Conservation (phyloP, 2,113 vertebrate species). For the Hippocampus barbouri region DNA sequence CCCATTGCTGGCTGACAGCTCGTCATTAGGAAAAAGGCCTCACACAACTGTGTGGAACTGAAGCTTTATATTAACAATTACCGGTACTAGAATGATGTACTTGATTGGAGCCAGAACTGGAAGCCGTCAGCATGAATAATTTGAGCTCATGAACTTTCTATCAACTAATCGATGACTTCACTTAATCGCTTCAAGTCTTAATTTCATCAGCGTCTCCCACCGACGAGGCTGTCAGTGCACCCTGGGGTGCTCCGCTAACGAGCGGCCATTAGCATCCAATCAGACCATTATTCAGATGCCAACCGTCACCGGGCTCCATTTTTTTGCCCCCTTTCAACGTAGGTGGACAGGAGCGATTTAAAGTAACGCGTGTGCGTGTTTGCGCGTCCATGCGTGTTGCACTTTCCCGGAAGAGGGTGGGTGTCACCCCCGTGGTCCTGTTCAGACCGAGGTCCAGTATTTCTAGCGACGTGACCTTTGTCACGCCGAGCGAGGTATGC, state of each 20-base stretch:
- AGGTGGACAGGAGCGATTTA: slow-evolving; percentile 28
- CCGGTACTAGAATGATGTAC: background rate
- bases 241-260: slow-evolving; percentile 41
- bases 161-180: slow-evolving; percentile 24
- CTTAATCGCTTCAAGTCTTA: slow-evolving; percentile 30
- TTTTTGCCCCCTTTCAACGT: slow-evolving; percentile 29
- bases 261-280: slow-evolving; percentile 49
- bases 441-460: slow-evolving; percentile 24
- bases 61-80: background rate
- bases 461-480: slow-evolving; percentile 54
- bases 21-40: slow-evolving; percentile 5
- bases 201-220: slow-evolving; percentile 30
- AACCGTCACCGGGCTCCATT: slow-evolving; percentile 5
- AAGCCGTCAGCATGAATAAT: background rate
- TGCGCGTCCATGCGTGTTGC: slow-evolving; percentile 1
- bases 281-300: slow-evolving; percentile 39
- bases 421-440: slow-evolving; percentile 5
- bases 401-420: background rate
- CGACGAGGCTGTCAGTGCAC: slow-evolving; percentile 20
- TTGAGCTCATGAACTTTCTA: slow-evolving; percentile 3
- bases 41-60: background rate
- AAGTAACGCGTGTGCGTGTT: background rate
- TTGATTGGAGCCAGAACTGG: background rate
- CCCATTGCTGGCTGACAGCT: slow-evolving; percentile 2
- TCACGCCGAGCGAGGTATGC: slow-evolving; percentile 10